Evolutionary conservation across 2,113 vertebrate genomes (phyloP), one percentile per base, ranked within the genome.

Genomic region (Trichechus manatus): DNA sequence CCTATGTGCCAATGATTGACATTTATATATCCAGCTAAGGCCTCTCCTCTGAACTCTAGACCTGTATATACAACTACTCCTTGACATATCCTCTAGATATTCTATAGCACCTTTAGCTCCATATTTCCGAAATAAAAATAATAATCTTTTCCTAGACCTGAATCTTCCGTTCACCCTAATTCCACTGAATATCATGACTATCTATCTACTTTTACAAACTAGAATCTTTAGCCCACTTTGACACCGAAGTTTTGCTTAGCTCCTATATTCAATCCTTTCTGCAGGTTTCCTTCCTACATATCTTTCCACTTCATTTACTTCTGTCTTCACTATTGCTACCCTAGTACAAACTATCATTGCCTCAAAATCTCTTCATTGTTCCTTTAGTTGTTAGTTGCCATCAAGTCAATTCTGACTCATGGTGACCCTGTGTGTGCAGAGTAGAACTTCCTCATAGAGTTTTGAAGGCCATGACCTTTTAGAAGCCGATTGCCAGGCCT

Each of bases 1-100:
- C 22, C 23, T 44, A 64, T 91, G 93, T 92, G 31, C 25, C 91
- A 91, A 80, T 63, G 22, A 88, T 81, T 95, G 68, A 33, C 56
- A 81, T 88, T 91, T 75, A 68, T 47, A 77, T 44, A 17, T 81
- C 5, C 23, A 72, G 33, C 25, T 87, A 78, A 92, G 36, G 79
- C 0, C 3, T 94, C 13, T 88, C 22, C 31, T 70, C 47, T 64
- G 23, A 91, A 68, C 56, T 84, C n/a, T 5, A 84, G 77, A 81
- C 29, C 33, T 78, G 5, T 59, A 20, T 80, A 31, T 88, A 61
- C 10, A 84, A 42, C n/a, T 44, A 14, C 23, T 91, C 29, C 27
- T 87, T 91, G 77, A 87, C 25, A 31, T 53, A 56, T 29, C 22
- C 27, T 82, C 59, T 80, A 42, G 2, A 0, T 86, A 82, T 78